phyloP scores from a whole-genome alignment of 2,888 invertebrate species.

The Steinernema hermaphroditum region DNA sequence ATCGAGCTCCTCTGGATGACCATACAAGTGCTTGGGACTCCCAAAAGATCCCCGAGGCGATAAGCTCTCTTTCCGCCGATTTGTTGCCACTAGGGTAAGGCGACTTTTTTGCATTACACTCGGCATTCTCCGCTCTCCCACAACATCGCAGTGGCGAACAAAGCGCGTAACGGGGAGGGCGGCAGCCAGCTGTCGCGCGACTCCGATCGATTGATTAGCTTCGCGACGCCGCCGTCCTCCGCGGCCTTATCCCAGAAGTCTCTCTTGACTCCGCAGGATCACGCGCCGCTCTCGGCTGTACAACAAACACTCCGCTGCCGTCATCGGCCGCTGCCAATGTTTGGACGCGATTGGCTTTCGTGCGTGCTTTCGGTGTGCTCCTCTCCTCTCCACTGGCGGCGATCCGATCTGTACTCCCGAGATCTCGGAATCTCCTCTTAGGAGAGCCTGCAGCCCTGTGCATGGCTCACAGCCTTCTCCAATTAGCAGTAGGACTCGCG shows the following conservation, averaged over 20 bases:
- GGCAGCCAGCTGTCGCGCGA: constrained; percentile 19
- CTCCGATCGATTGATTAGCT: constrained; percentile 11
- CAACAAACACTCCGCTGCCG: constrained; percentile 28
- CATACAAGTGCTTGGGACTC: too few species aligned
- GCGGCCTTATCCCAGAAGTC: constrained; percentile 17
- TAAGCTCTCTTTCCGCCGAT: too few species aligned
- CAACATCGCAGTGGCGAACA: neutral
- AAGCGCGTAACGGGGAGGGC: neutral
- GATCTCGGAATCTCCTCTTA: too few species aligned
- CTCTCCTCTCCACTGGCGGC: neutral
- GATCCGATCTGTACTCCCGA: too few species aligned
- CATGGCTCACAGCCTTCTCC: too few species aligned
- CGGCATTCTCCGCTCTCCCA: neutral
- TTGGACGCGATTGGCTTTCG: neutral
- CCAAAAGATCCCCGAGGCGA: too few species aligned
- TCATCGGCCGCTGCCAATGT: constrained; percentile 1
- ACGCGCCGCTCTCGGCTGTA: constrained; percentile 23
- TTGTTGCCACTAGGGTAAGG: too few species aligned
- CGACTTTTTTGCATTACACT: too few species aligned
- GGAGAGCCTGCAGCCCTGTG: too few species aligned
- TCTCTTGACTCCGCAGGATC: constrained; percentile 8
- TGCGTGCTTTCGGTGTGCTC: neutral
- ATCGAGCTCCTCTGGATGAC: too few species aligned
- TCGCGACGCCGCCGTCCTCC: neutral
- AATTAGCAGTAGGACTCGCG: too few species aligned